Conservation (phyloP, 2,888 invertebrate species). For the Beris chalybata region DNA sequence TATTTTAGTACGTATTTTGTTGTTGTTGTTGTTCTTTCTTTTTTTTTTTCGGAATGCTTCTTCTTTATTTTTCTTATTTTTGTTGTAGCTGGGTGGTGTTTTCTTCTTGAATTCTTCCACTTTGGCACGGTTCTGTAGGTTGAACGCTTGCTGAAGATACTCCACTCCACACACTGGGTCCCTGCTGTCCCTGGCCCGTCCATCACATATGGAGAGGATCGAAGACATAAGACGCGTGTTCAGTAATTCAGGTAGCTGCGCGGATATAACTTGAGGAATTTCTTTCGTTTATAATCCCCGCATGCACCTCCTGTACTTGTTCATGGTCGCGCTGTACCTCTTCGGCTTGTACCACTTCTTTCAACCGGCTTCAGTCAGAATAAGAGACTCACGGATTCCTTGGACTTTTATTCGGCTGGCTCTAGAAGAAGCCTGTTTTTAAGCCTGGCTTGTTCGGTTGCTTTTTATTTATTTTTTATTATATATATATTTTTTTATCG, state of each 20-base stretch:
- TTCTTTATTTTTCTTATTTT: conserved; percentile 11
- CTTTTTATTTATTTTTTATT: too few species aligned
- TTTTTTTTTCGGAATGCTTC: neutral
- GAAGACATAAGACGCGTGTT: conserved; percentile 49
- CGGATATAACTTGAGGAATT: conserved; percentile 45
- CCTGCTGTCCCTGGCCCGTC: conserved; percentile 21
- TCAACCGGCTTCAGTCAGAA: conserved; percentile 18
- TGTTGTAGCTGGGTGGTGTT: conserved; percentile 9
- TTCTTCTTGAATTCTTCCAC: conserved; percentile 18
- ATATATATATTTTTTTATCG: too few species aligned
- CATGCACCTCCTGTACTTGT: conserved; percentile 14
- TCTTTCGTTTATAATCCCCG: conserved; percentile 38
- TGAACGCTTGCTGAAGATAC: conserved; percentile 28
- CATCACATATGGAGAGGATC: conserved; percentile 27
- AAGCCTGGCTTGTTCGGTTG: too few species aligned
- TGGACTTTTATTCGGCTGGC: conserved; percentile 21
- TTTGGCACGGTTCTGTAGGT: conserved; percentile 29
- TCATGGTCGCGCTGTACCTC: conserved; percentile 1
- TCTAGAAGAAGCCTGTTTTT: conserved; percentile 29
- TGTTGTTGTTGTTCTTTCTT: neutral
- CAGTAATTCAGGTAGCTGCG: conserved; percentile 49
- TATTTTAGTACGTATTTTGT: conserved; percentile 1
- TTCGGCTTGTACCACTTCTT: conserved; percentile 31
- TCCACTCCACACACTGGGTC: conserved; percentile 19
- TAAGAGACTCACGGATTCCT: conserved; percentile 19